Conservation (phyloP, 2,113 vertebrate species). For the Irena cyanogastra region DNA sequence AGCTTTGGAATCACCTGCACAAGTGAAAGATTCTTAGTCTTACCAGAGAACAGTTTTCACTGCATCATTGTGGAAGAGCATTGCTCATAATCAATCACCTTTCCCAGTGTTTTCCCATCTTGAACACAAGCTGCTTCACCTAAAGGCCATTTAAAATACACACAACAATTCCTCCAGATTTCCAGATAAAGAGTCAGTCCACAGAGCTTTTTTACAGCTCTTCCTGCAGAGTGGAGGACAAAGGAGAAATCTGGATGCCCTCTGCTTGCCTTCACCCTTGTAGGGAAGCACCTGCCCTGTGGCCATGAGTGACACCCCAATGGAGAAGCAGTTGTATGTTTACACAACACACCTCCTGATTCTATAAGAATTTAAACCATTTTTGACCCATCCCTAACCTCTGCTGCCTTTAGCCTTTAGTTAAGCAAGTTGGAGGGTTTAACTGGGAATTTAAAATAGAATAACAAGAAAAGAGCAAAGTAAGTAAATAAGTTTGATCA, state of each 20-base stretch:
- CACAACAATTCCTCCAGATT: background rate
- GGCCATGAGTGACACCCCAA: background rate
- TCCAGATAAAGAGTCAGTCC: background rate
- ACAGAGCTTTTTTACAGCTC: background rate
- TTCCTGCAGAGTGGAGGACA: background rate
- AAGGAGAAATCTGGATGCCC: background rate
- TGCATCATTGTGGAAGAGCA: background rate
- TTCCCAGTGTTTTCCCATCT: background rate
- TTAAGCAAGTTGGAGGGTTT: background rate
- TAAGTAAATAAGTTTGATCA: background rate
- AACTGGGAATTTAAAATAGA: background rate
- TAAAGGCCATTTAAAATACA: background rate
- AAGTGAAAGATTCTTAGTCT: background rate
- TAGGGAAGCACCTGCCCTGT: background rate
- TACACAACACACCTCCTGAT: background rate
- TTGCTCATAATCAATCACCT: background rate
- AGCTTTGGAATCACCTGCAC: background rate
- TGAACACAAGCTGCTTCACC: background rate
- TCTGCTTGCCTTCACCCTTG: background rate
- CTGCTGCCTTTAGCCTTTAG: background rate
- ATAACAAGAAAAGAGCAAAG: background rate
- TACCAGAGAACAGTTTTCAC: background rate
- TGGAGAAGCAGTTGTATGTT: conserved; percentile 27
- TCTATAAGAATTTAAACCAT: background rate
- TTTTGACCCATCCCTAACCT: background rate